Conservation (phyloP, 2,888 invertebrate species). For the Rhamphomyia laevipes region DNA sequence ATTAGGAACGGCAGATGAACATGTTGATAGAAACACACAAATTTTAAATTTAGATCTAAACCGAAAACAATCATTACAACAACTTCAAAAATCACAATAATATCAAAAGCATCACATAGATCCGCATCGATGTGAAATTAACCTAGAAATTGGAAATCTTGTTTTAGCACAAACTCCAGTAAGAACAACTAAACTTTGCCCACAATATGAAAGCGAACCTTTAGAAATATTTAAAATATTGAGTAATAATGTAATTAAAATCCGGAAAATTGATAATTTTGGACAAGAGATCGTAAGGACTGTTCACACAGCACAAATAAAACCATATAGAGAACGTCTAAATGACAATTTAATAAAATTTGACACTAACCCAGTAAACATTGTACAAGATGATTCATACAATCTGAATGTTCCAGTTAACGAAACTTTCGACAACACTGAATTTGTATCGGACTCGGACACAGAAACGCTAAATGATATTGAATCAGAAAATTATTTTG, state of each 20-base stretch:
- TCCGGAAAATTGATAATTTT: slow-evolving; percentile 1
- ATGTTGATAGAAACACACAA: not conserved
- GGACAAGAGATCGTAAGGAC: not conserved
- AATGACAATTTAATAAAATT: not conserved
- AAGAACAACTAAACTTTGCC: not conserved
- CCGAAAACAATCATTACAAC: not conserved
- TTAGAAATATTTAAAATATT: not conserved
- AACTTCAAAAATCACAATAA: not conserved
- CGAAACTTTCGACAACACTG: too few relatives aligned
- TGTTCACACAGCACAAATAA: not conserved
- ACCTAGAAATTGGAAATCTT: not conserved
- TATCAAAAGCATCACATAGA: not conserved
- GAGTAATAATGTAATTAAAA: not conserved
- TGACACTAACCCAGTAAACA: not conserved
- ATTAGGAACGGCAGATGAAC: not conserved
- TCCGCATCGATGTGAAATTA: not conserved
- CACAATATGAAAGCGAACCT: not conserved
- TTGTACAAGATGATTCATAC: too few relatives aligned
- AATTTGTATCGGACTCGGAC: too few relatives aligned
- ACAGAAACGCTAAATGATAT: too few relatives aligned
- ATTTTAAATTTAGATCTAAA: not conserved
- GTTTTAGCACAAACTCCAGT: not conserved
- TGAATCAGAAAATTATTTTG: too few relatives aligned
- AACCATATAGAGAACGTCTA: not conserved
- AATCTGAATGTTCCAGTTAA: too few relatives aligned